phyloP scores from a whole-genome alignment of 2,888 invertebrate genomes.

The Eudemis profundana region DNA sequence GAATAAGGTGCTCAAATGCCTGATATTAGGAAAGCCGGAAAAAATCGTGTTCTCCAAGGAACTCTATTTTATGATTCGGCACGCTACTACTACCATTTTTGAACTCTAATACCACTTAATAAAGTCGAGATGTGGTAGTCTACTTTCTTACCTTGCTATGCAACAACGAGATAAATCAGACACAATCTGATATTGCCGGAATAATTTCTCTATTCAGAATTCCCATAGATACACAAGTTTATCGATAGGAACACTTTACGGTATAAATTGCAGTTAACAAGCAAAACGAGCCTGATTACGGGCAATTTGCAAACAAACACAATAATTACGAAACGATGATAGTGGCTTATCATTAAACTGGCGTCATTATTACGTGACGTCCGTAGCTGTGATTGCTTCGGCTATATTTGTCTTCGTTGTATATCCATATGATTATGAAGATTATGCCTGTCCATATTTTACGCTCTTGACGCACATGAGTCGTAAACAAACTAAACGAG shows the following conservation, averaged over 20 bases:
- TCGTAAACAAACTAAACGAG: background rate
- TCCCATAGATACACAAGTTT: background rate
- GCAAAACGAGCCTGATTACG: constrained; percentile 35
- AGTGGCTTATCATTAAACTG: constrained; percentile 37
- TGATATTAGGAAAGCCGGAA: too few relatives aligned
- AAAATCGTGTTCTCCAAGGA: too few relatives aligned
- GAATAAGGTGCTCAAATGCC: too few relatives aligned
- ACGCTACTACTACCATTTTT: too few relatives aligned
- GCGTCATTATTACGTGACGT: constrained; percentile 35
- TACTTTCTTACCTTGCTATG: too few relatives aligned
- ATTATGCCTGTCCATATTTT: background rate
- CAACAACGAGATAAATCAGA: too few relatives aligned
- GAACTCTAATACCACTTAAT: too few relatives aligned
- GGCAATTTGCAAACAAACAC: constrained; percentile 43
- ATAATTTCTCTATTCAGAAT: background rate
- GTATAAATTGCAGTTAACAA: constrained; percentile 34
- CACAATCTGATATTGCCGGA: background rate
- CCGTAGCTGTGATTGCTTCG: constrained; percentile 17
- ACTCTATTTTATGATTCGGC: too few relatives aligned
- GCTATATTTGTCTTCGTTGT: constrained; percentile 5
- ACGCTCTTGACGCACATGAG: background rate
- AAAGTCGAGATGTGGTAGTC: too few relatives aligned
- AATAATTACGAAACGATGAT: constrained; percentile 42
- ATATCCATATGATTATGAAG: background rate
- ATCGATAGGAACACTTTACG: constrained; percentile 24